phyloP scores from a whole-genome alignment of 2,797 vertebrate genomes.

The Paratrypauchen microcephalus region DNA sequence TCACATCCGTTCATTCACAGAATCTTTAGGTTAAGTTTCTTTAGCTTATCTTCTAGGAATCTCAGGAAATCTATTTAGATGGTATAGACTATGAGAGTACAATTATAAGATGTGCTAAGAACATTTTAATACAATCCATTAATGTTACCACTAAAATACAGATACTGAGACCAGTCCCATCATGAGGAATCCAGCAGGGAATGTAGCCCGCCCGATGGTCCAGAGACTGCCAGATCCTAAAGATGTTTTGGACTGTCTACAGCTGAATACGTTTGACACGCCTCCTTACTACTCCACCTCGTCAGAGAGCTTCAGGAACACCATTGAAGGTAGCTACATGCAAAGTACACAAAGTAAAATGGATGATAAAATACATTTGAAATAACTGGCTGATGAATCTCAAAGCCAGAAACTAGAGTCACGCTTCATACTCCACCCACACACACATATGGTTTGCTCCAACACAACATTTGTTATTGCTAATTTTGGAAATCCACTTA shows the following conservation, averaged over 20 bases:
- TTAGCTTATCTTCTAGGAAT: no score
- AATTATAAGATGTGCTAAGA: neutral
- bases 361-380: slow-evolving; percentile 13
- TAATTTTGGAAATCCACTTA: slow-evolving; percentile 40
- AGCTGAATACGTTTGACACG: slow-evolving; percentile 89
- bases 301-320: slow-evolving; percentile 93
- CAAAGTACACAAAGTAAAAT: neutral
- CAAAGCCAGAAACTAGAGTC: slow-evolving; percentile 31
- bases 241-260: slow-evolving; percentile 89
- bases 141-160: slow-evolving; percentile 45
- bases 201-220: slow-evolving; percentile 89
- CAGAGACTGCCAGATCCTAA: slow-evolving; percentile 88
- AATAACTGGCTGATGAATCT: slow-evolving; percentile 23
- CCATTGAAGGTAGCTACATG: slow-evolving; percentile 84
- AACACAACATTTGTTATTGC: slow-evolving; percentile 45
- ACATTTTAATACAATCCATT: neutral
- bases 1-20: no score
- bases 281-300: slow-evolving; percentile 96
- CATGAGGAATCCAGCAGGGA: slow-evolving; percentile 91
- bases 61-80: no score
- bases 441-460: slow-evolving; percentile 49
- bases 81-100: neutral
- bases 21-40: no score
- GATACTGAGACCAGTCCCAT: slow-evolving; percentile 89
- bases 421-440: slow-evolving; percentile 39